Base-by-base conservation (phyloP, 2,113 vertebrate genomes). In the Gymnocephalus cernua region DNA sequence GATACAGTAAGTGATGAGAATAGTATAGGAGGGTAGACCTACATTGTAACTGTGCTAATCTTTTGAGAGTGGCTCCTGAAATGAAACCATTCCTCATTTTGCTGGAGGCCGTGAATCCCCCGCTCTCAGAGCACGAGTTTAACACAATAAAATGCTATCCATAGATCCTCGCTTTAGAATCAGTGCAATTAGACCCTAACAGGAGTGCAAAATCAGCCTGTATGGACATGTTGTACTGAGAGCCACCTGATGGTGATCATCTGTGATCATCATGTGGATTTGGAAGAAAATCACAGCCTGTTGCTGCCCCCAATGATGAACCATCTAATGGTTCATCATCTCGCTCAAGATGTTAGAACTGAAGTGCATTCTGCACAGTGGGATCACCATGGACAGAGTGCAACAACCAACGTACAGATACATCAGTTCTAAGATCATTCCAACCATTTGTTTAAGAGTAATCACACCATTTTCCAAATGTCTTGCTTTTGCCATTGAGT, bases 301-400 rank as follows among this genome's bases (percentile, higher is more conserved):
- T 51, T 48, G n/a, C 78, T 79, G 80, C 81, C 86, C 80, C 86
- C 75, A 72, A 75, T 88, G 86, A 84, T 48, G 8, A 38, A 38
- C 35, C 35, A 38, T 38, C 35, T 38, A 38, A 38, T 38, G 35
- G 38, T 7, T 41, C 38, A 3, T 53, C 29, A 27, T 58, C 29
- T 18, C 2, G 4, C 1, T 27, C 23, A 12, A 32, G 2, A 53
- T 4, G 10, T 44, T 13, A 61, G 25, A 45, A 15, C 14, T 14
- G 0, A 47, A 35, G n/a, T 6, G 18, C 4, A 21, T 13, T 54
- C 4, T 48, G n/a, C 15, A 13, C 41, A n/a, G 4, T 19, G 23
- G 6, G 35, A 62, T 16, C n/a, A 10, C 9, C 15, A 47, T 23
- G 23, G 6, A 19, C 6, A n/a, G 47, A 18, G 29, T 18, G 7